Conservation (phyloP, 2,113 vertebrate genomes). For the Gallinago media region DNA sequence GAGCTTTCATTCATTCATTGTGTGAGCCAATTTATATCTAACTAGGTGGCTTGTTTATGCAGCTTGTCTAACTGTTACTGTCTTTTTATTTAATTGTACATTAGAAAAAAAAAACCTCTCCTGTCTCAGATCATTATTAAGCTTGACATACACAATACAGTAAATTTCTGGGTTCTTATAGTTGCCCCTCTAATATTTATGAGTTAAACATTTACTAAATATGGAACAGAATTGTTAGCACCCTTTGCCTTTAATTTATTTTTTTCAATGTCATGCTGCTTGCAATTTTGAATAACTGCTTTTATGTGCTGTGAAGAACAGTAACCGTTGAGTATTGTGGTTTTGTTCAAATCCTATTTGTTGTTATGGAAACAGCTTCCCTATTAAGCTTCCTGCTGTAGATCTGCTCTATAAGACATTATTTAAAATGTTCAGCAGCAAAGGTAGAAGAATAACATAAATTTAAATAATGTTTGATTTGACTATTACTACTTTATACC, state of each 20-base stretch:
- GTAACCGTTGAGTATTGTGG: constrained; percentile 70
- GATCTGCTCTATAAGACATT: constrained; percentile 59
- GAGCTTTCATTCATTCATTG: background rate
- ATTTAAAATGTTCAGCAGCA: constrained; percentile 63
- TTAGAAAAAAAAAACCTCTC: constrained; percentile 18
- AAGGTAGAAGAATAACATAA: constrained; percentile 41
- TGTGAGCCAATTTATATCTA: background rate
- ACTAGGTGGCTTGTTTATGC: background rate
- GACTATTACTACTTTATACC: background rate
- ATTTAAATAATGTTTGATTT: constrained; percentile 45
- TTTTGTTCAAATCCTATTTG: constrained; percentile 80
- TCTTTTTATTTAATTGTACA: background rate
- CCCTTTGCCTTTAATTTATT: constrained; percentile 73
- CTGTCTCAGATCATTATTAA: constrained; percentile 19
- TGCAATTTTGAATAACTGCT: constrained; percentile 79
- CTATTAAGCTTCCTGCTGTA: constrained; percentile 75
- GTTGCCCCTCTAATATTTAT: constrained; percentile 59
- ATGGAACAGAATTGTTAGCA: constrained; percentile 62
- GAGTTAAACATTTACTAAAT: constrained; percentile 76
- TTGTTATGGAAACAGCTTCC: constrained; percentile 84
- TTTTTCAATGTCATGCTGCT: constrained; percentile 71
- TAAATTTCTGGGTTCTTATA: constrained; percentile 10
- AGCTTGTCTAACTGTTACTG: background rate
- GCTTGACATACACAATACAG: background rate
- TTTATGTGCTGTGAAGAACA: constrained; percentile 75